These are phyloP conservation scores for Arge pagana DNA, from an alignment of 2,888 invertebrate genomes.

Conservation along the genomic window DNA sequence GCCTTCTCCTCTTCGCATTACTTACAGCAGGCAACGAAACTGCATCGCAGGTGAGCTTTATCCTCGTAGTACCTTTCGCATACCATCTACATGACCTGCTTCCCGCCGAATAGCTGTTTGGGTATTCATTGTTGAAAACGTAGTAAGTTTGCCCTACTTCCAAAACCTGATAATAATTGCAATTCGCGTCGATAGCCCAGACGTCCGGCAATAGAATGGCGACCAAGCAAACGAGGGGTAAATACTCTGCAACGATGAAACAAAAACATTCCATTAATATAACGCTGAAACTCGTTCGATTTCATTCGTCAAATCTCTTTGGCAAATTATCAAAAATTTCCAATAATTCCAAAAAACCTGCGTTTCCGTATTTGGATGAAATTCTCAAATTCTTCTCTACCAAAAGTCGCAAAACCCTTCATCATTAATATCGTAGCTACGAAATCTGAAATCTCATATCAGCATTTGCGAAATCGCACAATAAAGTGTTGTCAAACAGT, in stretches of 20 bases:
- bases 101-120: slow-evolving; percentile 53
- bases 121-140: slow-evolving; percentile 61
- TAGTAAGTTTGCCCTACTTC: slow-evolving; percentile 54
- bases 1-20: no score
- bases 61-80: slow-evolving; percentile 54
- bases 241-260: slow-evolving; percentile 1
- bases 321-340: no score
- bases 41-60: slow-evolving; percentile 57
- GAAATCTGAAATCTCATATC: no score
- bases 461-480: no score
- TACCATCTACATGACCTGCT: slow-evolving; percentile 62
- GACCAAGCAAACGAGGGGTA: not conserved
- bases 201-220: slow-evolving; percentile 12
- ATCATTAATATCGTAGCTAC: no score
- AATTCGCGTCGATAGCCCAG: slow-evolving; percentile 52
- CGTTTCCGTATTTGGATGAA: no score
- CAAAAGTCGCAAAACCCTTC: no score
- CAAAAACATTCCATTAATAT: not conserved
- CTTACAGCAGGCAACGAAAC: slow-evolving; percentile 61
- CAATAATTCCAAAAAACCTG: no score
- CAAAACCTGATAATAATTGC: slow-evolving; percentile 59
- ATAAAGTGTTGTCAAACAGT: no score
- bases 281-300: no score
- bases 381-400: no score
- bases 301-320: no score